phyloP scores from a whole-genome alignment of 2,113 vertebrate species.

The Eira barbara region DNA sequence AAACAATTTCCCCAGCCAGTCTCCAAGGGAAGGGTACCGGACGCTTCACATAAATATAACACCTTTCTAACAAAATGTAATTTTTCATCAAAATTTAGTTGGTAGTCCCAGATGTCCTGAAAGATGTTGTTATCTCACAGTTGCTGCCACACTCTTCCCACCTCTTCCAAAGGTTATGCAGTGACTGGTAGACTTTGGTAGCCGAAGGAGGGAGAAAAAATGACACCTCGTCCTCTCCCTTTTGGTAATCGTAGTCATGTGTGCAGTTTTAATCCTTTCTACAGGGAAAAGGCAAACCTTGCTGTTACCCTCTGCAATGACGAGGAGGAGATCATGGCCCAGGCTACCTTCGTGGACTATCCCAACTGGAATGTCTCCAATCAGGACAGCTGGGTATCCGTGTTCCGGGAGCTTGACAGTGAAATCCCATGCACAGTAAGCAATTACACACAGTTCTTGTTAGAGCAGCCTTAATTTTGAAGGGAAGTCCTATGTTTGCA shows the following conservation, averaged over 20 bases:
- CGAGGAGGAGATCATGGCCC: conserved; percentile 85
- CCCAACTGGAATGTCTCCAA: conserved; percentile 86
- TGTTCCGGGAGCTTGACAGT: conserved; percentile 82
- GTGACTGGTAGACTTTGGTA: not conserved
- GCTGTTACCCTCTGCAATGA: conserved; percentile 89
- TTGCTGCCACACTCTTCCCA: not conserved
- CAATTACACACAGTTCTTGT: not conserved
- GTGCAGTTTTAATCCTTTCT: conserved; percentile 56
- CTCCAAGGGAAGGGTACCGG: not conserved
- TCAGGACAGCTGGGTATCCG: conserved; percentile 86
- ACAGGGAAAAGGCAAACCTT: conserved; percentile 93
- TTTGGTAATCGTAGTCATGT: conserved; percentile 1
- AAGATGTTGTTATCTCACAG: not conserved
- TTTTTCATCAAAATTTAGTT: not conserved
- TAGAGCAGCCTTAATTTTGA: not conserved
- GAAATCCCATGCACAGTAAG: conserved; percentile 87
- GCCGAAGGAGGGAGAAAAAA: not conserved
- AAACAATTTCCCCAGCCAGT: not conserved
- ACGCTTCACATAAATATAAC: not conserved
- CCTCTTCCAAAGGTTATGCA: not conserved
- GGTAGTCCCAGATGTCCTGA: not conserved
- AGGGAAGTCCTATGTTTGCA: not conserved
- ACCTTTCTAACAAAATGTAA: not conserved
- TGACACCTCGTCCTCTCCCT: not conserved
- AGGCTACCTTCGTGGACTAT: conserved; percentile 91